Evolutionary conservation across 2,888 invertebrate genomes (phyloP), one percentile per base, ranked within the genome.

Genomic region (Caenorhabditis sp.): DNA sequence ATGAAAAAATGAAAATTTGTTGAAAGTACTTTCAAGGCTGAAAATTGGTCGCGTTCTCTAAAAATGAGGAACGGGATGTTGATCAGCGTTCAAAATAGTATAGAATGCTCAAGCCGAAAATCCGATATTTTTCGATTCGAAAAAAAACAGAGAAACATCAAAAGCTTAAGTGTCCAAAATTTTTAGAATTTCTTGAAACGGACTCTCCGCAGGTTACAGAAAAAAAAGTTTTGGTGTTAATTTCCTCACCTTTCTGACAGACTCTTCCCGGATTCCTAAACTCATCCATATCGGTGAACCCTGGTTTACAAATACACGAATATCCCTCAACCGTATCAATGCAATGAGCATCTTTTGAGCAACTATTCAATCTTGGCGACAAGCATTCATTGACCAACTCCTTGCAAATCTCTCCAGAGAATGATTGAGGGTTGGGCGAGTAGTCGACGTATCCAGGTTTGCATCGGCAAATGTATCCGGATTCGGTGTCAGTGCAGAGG

Each of bases 361-460:
- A 87, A 59, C 79, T 81, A 67, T 87, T 87, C 27, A 83, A 69
- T 14, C 59, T 26, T 2, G 81, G 79, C 4, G 59, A 66, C 3
- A 74, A 53, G 62, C 88, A 88, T 66, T 88, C 88, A 68, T 88
- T 83, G 25, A 87, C 81, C 43, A 84, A 62, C 59, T 78, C 75
- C 43, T 81, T 81, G 71, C 87, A 87, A 8, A 87, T 80, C 58
- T 84, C 67, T 53, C 87, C 87, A 3, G 82, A 80, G 72, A 80
- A 77, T 67, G 76, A 83, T 54, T 82, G 83, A 2, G 84, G 85
- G 63, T 87, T 88, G 25, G 88, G 87, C 20, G 87, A 88, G 59
- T 83, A 82, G 68, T 88, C 88, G 59, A 88, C 82, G 77, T 76
- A 88, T 27, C 86, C 87, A n/a, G 83, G 78, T 63, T 85, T 85